A percentile compares a stretch with the other conserved stretches of the same genome.
These are phyloP conservation scores for Melanerpes formicivorus DNA, from an alignment of 2,113 vertebrate genomes.

Conservation along the genomic window DNA sequence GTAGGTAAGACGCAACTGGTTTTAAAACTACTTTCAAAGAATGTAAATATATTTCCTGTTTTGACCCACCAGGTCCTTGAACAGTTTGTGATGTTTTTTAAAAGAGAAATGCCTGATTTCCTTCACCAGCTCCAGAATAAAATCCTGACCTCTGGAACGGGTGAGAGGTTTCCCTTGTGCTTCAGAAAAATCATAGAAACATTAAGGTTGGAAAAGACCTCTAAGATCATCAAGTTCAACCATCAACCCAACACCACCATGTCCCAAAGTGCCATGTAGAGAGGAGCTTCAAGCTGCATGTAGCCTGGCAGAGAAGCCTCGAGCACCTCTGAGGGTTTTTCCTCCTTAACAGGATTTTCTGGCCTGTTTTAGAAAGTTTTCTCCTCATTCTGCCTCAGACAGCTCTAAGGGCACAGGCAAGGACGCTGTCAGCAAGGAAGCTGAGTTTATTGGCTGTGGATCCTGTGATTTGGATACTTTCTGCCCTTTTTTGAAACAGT, in stretches of 20 bases:
- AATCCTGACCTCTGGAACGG: neutral
- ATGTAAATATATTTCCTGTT: slow-evolving; percentile 14
- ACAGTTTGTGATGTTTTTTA: neutral
- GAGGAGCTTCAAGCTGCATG: neutral
- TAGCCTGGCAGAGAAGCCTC: neutral
- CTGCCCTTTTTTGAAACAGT: slow-evolving; percentile 55
- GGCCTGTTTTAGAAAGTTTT: neutral
- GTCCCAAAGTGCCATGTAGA: neutral
- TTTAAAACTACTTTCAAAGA: neutral
- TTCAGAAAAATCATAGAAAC: neutral
- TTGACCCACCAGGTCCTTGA: slow-evolving; percentile 16
- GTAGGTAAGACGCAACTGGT: slow-evolving; percentile 10
- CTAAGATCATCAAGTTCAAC: no score
- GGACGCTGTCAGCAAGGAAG: neutral
- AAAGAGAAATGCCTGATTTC: neutral
- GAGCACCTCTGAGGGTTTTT: neutral
- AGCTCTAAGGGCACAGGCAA: slow-evolving; percentile 56
- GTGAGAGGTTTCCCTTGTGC: neutral
- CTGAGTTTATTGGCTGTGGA: slow-evolving; percentile 28
- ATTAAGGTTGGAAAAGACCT: no score
- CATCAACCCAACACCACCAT: no score
- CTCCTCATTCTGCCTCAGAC: neutral
- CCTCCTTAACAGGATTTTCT: neutral
- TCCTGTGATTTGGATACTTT: slow-evolving; percentile 9
- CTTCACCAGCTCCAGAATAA: neutral